These are phyloP conservation scores for Ammospiza nelsoni DNA, from an alignment of 2,113 vertebrate genomes.

Conservation along the genomic window DNA sequence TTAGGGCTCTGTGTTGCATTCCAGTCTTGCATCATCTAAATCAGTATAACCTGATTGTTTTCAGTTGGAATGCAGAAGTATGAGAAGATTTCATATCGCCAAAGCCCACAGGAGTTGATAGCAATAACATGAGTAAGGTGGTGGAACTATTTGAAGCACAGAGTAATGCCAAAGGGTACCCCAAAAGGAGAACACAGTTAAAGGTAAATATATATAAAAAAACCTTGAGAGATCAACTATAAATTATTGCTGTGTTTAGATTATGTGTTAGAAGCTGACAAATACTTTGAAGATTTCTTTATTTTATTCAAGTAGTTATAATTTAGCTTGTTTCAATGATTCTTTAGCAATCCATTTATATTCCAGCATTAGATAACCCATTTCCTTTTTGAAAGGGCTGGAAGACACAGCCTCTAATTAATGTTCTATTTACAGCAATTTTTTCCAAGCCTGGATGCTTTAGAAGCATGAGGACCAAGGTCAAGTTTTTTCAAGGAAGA, in stretches of 20 bases:
- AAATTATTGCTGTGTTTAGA: neutral
- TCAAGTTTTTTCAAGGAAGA: slow-evolving; percentile 51
- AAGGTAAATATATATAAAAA: neutral
- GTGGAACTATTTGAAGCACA: neutral
- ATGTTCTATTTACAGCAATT: slow-evolving; percentile 36
- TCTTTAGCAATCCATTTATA: neutral
- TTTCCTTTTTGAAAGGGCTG: slow-evolving; percentile 51
- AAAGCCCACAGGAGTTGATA: neutral
- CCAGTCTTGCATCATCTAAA: neutral
- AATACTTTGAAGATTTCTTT: neutral
- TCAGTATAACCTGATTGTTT: neutral
- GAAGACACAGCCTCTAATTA: slow-evolving; percentile 49
- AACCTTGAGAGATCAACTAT: neutral
- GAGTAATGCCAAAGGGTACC: neutral
- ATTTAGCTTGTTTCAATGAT: slow-evolving; percentile 32
- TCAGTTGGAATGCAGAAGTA: neutral
- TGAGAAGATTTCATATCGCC: neutral
- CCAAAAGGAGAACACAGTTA: neutral
- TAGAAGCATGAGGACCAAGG: slow-evolving; percentile 23
- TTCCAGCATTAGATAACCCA: neutral
- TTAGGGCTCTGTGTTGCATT: neutral
- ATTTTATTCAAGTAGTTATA: neutral
- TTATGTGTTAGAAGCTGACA: neutral
- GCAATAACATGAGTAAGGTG: neutral
- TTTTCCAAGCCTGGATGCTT: slow-evolving; percentile 46